A percentile compares a stretch with the other conserved stretches of the same genome.
Evolutionary conservation across 37 sponge, comb jelly and placozoan genomes (phyloP).

Genomic region (Haliclona indistincta): DNA sequence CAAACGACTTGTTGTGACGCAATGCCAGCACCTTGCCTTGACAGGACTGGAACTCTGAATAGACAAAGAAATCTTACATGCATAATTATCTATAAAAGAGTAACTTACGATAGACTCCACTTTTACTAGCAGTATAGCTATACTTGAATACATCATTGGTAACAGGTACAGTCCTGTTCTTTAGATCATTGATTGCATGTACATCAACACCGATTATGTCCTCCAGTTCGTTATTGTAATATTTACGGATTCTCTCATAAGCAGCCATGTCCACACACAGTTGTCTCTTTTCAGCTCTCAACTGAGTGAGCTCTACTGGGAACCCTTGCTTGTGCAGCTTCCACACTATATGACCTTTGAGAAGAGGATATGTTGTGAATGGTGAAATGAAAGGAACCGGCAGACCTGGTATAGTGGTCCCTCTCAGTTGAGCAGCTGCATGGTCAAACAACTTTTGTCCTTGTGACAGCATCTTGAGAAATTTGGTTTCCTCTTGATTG

Average conservation of each 20-base stretch:
- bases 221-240: conserved; percentile 29
- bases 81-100: no score
- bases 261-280: conserved; percentile 61
- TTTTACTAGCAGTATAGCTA: conserved; percentile 33
- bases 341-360: conserved; percentile 77
- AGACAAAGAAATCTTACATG: no score
- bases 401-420: conserved; percentile 52
- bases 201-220: conserved; percentile 48
- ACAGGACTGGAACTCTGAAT: conserved; percentile 70
- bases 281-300: conserved; percentile 85
- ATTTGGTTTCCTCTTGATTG: conserved; percentile 84
- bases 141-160: conserved; percentile 65
- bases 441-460: conserved; percentile 70
- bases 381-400: background rate
- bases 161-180: conserved; percentile 11
- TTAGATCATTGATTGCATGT: conserved; percentile 59
- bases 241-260: conserved; percentile 56
- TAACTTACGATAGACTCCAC: conserved; percentile 53
- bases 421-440: conserved; percentile 39
- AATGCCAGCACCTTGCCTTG: conserved; percentile 80
- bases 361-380: background rate
- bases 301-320: conserved; percentile 77
- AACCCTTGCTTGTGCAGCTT: conserved; percentile 86
- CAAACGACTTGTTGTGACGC: conserved; percentile 79
- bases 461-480: conserved; percentile 74